phyloP scores from a whole-genome alignment of 2,888 invertebrate genomes.

The Leptogaster cylindrica region DNA sequence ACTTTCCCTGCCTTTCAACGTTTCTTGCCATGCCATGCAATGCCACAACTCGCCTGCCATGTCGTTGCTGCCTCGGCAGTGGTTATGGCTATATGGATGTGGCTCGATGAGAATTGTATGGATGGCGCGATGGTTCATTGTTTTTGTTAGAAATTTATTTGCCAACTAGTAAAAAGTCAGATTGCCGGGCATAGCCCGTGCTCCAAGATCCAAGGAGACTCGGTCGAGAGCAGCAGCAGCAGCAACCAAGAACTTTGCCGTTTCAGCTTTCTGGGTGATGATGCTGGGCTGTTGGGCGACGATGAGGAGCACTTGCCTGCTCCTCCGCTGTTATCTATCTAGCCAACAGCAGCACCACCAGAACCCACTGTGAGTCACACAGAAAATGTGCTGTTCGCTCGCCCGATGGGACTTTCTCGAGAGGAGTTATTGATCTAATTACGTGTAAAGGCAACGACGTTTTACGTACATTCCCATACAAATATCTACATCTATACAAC shows the following conservation, averaged over 20 bases:
- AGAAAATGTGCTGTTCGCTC: conserved; percentile 21
- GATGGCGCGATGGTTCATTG: conserved; percentile 35
- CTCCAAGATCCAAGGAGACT: conserved; percentile 25
- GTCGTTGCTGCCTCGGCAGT: neutral
- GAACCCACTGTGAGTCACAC: conserved; percentile 33
- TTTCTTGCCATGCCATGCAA: too few relatives aligned
- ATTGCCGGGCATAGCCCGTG: too few relatives aligned
- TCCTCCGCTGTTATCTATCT: neutral
- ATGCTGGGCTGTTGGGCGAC: neutral
- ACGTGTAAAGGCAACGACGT: too few relatives aligned
- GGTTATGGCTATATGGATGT: neutral
- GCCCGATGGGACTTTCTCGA: conserved; percentile 26
- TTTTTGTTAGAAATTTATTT: conserved; percentile 41
- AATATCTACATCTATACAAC: too few relatives aligned
- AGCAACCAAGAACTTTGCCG: neutral
- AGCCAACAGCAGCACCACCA: neutral
- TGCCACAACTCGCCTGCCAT: neutral
- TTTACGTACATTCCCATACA: too few relatives aligned
- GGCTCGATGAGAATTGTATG: conserved; percentile 14
- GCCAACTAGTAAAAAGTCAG: conserved; percentile 38
- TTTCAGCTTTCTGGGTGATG: neutral
- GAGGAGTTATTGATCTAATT: conserved; percentile 39
- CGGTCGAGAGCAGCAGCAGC: neutral
- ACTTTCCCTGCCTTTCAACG: too few relatives aligned
- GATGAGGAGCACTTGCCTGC: too few relatives aligned